Percentiles rank a stretch among this genome's conserved stretches.
Evolutionary conservation across 2,797 vertebrate genomes (phyloP).

Genomic region (Chromis chromis): DNA sequence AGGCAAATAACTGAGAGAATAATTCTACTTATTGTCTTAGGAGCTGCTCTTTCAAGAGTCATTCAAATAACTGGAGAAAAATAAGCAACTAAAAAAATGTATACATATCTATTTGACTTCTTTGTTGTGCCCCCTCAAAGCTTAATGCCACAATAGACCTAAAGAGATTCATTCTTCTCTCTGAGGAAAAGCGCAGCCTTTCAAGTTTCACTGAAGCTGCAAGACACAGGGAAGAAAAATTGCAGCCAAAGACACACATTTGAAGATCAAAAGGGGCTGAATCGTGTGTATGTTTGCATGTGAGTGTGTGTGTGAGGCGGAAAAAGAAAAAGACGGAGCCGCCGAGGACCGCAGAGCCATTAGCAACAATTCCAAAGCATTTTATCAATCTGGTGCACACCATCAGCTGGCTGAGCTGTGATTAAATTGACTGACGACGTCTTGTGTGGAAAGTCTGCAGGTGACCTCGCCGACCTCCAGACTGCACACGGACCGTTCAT

Average conservation of each 20-base stretch:
- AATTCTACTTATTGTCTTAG: constrained; percentile 61
- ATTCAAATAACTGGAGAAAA: constrained; percentile 66
- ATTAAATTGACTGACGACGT: constrained; percentile 67
- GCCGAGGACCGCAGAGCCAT: constrained; percentile 55
- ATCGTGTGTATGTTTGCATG: constrained; percentile 52
- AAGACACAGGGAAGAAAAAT: constrained; percentile 43
- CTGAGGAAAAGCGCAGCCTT: constrained; percentile 65
- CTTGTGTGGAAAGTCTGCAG: constrained; percentile 51
- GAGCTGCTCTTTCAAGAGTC: constrained; percentile 62
- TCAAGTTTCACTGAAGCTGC: constrained; percentile 75
- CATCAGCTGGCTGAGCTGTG: constrained; percentile 57
- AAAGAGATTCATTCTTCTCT: constrained; percentile 71
- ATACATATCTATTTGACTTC: constrained; percentile 72
- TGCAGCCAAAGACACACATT: constrained; percentile 68
- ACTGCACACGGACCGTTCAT: constrained; percentile 35
- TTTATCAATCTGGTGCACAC: constrained; percentile 39
- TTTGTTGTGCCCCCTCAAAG: constrained; percentile 74
- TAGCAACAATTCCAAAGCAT: constrained; percentile 47
- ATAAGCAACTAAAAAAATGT: constrained; percentile 58
- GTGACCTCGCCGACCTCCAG: constrained; percentile 54
- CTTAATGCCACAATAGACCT: constrained; percentile 74
- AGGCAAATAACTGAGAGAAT: constrained; percentile 49
- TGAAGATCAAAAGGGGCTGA: constrained; percentile 69
- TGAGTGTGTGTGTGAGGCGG: constrained; percentile 31
- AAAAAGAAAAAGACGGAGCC: constrained; percentile 30